A percentile compares a stretch with the other conserved stretches of the same genome.
phyloP scores from a whole-genome alignment of 2,113 vertebrate genomes.

The Elgaria multicarinata region DNA sequence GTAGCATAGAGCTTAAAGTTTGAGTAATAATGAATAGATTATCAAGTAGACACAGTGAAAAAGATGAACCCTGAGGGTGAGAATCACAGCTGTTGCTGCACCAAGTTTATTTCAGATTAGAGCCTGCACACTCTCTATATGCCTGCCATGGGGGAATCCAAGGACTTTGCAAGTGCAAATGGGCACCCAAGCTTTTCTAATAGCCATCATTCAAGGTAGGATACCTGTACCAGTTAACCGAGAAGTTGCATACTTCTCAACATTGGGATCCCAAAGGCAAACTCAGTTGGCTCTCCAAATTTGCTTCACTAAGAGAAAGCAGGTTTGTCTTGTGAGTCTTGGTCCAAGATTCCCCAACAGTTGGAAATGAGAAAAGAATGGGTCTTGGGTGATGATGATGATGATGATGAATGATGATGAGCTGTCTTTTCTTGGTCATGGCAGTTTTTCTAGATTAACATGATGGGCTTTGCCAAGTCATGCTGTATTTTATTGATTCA shows the following conservation, averaged over 20 bases:
- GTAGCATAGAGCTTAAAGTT: slow-evolving; percentile 84
- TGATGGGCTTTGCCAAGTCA: no score
- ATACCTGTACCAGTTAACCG: not conserved
- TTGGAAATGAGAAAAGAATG: not conserved
- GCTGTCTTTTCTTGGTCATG: no score
- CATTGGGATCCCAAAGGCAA: not conserved
- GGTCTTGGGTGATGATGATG: not conserved
- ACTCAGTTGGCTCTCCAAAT: not conserved
- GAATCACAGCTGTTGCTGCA: slow-evolving; percentile 52
- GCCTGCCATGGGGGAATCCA: not conserved
- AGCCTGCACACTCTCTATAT: slow-evolving; percentile 37
- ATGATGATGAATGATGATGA: no score
- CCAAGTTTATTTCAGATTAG: slow-evolving; percentile 61
- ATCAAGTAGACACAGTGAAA: slow-evolving; percentile 55
- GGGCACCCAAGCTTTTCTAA: not conserved
- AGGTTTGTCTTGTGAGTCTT: not conserved
- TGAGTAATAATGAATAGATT: slow-evolving; percentile 70
- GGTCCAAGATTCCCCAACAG: not conserved
- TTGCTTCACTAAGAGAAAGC: not conserved
- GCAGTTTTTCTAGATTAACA: no score
- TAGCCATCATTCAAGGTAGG: not conserved
- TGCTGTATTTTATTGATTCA: no score
- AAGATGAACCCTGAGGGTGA: slow-evolving; percentile 46
- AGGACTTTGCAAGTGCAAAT: slow-evolving; percentile 17
- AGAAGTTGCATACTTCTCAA: not conserved